A percentile compares a stretch with the other conserved stretches of the same genome.
Conservation (phyloP, 2,888 invertebrate genomes). For the Chymomyza fuscimana region DNA sequence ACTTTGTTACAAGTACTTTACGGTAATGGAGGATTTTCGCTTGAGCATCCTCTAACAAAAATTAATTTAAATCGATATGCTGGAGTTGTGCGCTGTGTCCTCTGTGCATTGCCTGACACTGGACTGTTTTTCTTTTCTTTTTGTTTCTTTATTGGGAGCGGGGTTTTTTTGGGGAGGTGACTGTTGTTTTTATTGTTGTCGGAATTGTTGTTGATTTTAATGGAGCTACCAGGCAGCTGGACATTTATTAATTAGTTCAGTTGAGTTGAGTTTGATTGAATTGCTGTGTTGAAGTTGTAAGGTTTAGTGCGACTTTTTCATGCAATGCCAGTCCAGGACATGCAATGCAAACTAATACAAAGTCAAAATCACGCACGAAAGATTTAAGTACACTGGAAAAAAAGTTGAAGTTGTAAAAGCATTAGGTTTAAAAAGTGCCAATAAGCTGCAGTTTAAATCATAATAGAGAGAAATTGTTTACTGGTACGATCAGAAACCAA, state of each 20-base stretch:
- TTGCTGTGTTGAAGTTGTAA: background rate
- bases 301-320: conserved; percentile 20
- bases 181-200: conserved; percentile 21
- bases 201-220: conserved; percentile 38
- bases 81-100: conserved; percentile 46
- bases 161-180: conserved; percentile 20
- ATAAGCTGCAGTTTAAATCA: too few species aligned
- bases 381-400: background rate
- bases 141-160: conserved; percentile 4
- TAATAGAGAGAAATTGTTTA: too few species aligned
- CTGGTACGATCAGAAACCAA: too few species aligned
- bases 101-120: conserved; percentile 1
- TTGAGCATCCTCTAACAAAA: conserved; percentile 79
- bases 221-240: background rate
- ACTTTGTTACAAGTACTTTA: conserved; percentile 79
- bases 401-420: background rate
- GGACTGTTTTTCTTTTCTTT: conserved; percentile 19
- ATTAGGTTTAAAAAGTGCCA: too few species aligned
- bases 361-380: conserved; percentile 5
- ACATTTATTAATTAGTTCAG: conserved; percentile 6
- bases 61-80: conserved; percentile 79
- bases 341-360: conserved; percentile 51
- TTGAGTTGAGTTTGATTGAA: background rate
- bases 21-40: conserved; percentile 79
- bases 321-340: conserved; percentile 67